Base-by-base conservation (phyloP, 2,797 vertebrate species). In the Chloroceryle inda region DNA sequence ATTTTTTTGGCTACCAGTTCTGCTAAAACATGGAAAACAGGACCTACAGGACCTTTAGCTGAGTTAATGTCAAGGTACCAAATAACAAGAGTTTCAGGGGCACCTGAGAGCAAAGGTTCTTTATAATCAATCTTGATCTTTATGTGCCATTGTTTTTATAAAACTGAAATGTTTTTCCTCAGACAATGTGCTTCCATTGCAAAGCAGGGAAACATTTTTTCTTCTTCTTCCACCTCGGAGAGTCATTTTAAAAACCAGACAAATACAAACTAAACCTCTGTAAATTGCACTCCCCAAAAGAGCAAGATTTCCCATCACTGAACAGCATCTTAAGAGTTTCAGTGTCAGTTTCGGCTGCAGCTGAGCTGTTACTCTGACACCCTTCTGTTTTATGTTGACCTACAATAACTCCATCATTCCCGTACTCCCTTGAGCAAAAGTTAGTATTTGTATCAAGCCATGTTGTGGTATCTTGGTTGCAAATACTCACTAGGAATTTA, bases 401-500 rank as follows among this genome's bases (percentile, higher is more conserved):
- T 92, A 31, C 37, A 75, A 59, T 76, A 90, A 81, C 71, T 40
- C 22, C 27, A 88, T 86, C 20, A 61, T 89, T 93, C 59, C 35
- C 35, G n/a, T 56, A 45, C 29, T 87, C 33, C 47, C 67, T 69
- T 56, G 33, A 82, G 74, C 77, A 74, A 82, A 89, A 95, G 31
- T 55, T 85, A 92, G 72, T 83, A 80, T 83, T 94, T 71, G 42
- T 85, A 76, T 87, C 83, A 89, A 89, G 52, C 47, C 11, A 3
- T 53, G 27, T 87, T 67, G 71, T 67, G 31, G 38, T 74, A 56
- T 64, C 77, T 74, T 89, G 80, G 71, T 87, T 85, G 67, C 67
- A 92, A 91, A 85, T 79, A 89, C 31, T 47, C 59, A 38, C 77
- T 42, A 92, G 56, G 40, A 92, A 88, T 86, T 85, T 66, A 78